Conservation (phyloP, 1,140 invertebrate species). For the Drepana arcuata region DNA sequence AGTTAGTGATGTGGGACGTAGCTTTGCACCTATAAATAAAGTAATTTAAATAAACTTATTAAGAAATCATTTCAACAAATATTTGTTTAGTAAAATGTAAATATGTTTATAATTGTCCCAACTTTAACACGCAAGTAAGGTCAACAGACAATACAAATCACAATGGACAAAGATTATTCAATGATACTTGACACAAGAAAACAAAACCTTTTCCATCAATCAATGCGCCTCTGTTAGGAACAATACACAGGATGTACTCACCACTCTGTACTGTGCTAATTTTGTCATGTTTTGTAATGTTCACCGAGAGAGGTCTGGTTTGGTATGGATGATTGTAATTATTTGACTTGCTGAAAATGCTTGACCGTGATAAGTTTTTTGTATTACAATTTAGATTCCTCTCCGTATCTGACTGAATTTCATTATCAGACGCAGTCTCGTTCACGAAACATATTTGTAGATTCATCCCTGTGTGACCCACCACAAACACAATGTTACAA, state of each 20-base stretch:
- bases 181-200: too few species aligned
- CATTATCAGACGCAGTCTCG: constrained; percentile 88
- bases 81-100: too few species aligned
- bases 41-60: not conserved
- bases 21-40: constrained; percentile 40
- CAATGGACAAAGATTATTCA: too few species aligned
- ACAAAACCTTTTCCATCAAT: too few species aligned
- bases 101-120: too few species aligned
- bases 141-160: too few species aligned
- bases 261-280: constrained; percentile 41
- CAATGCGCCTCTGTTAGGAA: too few species aligned
- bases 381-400: constrained; percentile 53
- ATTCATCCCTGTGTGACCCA: constrained; percentile 82
- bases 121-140: too few species aligned
- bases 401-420: constrained; percentile 82
- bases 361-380: constrained; percentile 51
- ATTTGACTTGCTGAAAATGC: constrained; percentile 53
- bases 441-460: constrained; percentile 97
- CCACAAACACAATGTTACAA: constrained; percentile 38
- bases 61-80: not conserved
- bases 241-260: constrained; percentile 33
- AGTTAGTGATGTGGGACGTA: constrained; percentile 52
- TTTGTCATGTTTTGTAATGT: constrained; percentile 60
- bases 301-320: constrained; percentile 63
- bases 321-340: constrained; percentile 66